phyloP scores from a whole-genome alignment of 2,888 invertebrate genomes.

The Drosophila gaucha region DNA sequence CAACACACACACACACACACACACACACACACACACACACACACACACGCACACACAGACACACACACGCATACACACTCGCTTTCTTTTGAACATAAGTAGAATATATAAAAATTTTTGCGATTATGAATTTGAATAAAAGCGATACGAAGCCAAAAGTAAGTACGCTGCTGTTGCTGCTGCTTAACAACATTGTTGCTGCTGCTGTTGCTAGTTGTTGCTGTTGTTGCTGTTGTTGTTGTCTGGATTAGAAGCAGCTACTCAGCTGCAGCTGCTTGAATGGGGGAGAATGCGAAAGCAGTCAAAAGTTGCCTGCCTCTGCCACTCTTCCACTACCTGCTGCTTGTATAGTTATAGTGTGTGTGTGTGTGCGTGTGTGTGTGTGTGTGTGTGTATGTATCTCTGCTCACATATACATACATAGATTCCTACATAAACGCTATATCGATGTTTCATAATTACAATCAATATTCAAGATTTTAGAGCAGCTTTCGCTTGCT shows the following conservation, averaged over 20 bases:
- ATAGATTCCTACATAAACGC: not conserved
- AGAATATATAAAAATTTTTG: conserved; percentile 80
- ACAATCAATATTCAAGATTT: conserved; percentile 19
- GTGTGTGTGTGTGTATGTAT: not conserved
- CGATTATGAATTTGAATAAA: conserved; percentile 84
- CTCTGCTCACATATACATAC: not conserved
- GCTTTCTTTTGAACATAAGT: conserved; percentile 71
- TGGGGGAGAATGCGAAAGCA: conserved; percentile 9
- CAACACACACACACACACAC: conserved; percentile 34
- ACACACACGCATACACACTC: conserved; percentile 28
- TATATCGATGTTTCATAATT: conserved; percentile 11
- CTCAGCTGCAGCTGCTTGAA: conserved; percentile 1
- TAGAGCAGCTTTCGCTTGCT: no score
- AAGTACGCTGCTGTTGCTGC: conserved; percentile 53
- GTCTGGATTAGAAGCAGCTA: not conserved
- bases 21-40: conserved; percentile 22
- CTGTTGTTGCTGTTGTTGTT: conserved; percentile 5
- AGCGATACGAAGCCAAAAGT: conserved; percentile 77
- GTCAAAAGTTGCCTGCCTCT: conserved; percentile 2
- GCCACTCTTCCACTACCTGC: conserved; percentile 2
- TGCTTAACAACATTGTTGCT: conserved; percentile 35
- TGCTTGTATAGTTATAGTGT: conserved; percentile 25
- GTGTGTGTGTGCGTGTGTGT: not conserved
- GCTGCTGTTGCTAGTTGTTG: conserved; percentile 7
- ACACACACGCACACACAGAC: conserved; percentile 40